These are phyloP conservation scores for Silurus glanis DNA, from an alignment of 2,113 vertebrate genomes.

Conservation along the genomic window DNA sequence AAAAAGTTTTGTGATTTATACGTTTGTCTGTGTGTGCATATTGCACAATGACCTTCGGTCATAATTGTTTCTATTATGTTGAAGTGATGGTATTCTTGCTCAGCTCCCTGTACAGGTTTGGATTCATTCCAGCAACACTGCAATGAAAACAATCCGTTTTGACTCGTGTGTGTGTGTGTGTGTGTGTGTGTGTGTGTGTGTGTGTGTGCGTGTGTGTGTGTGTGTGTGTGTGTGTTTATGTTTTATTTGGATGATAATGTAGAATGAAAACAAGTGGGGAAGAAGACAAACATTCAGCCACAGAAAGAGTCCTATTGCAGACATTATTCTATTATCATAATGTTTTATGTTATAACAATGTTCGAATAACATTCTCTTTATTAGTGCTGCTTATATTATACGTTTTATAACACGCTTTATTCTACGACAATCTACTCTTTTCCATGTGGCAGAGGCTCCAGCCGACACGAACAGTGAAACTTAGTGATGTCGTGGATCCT, in stretches of 20 bases:
- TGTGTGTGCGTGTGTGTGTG: too few species aligned
- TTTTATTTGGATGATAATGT: not conserved
- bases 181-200: too few species aligned
- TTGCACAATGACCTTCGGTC: not conserved
- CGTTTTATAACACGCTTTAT: not conserved
- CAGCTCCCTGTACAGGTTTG: not conserved
- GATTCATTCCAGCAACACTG: not conserved
- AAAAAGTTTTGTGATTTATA: too few species aligned
- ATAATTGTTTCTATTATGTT: not conserved
- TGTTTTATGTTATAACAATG: not conserved
- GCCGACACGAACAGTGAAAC: slow-evolving; percentile 70
- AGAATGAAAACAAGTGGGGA: not conserved
- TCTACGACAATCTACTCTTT: not conserved
- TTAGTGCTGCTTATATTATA: too few species aligned
- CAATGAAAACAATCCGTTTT: not conserved
- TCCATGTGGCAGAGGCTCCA: slow-evolving; percentile 74
- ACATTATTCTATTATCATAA: not conserved
- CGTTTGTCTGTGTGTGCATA: too few species aligned
- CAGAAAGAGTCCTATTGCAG: not conserved
- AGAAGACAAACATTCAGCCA: not conserved
- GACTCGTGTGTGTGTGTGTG: too few species aligned
- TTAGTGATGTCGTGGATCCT: slow-evolving; percentile 74
- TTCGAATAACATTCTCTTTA: not conserved
- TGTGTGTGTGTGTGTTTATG: too few species aligned
- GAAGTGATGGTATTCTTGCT: not conserved